A percentile compares a stretch with the other conserved stretches of the same genome.
These are phyloP conservation scores for Stigmatopora nigra DNA, from an alignment of 2,113 vertebrate species.

Conservation along the genomic window DNA sequence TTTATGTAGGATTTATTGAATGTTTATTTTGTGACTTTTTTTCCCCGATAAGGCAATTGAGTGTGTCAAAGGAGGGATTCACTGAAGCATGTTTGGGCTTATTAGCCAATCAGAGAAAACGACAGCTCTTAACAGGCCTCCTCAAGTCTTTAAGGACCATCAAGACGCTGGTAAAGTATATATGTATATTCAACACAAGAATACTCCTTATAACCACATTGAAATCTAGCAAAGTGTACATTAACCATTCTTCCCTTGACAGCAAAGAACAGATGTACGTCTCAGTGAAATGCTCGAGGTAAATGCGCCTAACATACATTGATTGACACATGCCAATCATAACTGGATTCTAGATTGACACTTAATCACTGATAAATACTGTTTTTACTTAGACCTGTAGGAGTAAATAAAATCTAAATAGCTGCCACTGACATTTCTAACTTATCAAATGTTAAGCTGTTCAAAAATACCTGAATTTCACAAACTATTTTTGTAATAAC, in stretches of 20 bases:
- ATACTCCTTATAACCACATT: background rate
- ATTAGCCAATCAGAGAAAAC: constrained; percentile 89
- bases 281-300: constrained; percentile 99
- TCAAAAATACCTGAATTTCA: background rate
- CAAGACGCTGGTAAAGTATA: constrained; percentile 85
- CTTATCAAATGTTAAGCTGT: background rate
- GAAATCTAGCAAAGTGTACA: background rate
- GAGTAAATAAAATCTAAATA: constrained; percentile 6
- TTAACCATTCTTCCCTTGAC: constrained; percentile 25
- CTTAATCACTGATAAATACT: constrained; percentile 15
- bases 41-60: constrained; percentile 76
- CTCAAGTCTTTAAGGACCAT: constrained; percentile 96
- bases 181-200: background rate
- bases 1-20: too few relatives aligned
- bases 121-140: constrained; percentile 88
- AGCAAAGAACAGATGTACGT: constrained; percentile 98
- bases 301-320: constrained; percentile 10
- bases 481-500: background rate
- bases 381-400: constrained; percentile 21
- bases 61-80: constrained; percentile 88
- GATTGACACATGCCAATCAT: constrained; percentile 2
- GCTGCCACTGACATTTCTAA: background rate
- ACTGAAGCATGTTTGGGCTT: constrained; percentile 94
- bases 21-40: background rate
- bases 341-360: constrained; percentile 18